A percentile compares a stretch with the other conserved stretches of the same genome.
phyloP scores from a whole-genome alignment of 2,888 invertebrate genomes.

The Therioaphis trifolii region DNA sequence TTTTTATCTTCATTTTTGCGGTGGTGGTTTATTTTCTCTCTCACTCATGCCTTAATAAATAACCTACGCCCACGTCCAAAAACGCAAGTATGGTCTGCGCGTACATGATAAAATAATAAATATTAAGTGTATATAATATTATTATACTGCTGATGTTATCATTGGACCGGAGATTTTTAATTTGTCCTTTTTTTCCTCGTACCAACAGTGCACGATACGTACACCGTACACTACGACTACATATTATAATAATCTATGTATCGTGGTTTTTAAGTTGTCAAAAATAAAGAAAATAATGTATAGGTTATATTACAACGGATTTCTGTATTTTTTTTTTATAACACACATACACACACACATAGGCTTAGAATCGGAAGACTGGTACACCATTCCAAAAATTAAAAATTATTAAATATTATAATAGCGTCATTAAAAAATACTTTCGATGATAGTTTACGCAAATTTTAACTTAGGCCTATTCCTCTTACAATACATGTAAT shows the following conservation, averaged over 20 bases:
- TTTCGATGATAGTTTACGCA: background rate
- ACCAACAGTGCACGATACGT: too few relatives aligned
- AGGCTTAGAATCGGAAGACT: conserved; percentile 58
- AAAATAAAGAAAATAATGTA: too few relatives aligned
- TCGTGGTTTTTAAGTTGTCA: too few relatives aligned
- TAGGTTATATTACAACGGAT: conserved; percentile 30
- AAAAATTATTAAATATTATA: conserved; percentile 44
- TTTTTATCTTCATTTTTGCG: conserved; percentile 45
- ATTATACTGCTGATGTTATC: too few relatives aligned
- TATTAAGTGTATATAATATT: too few relatives aligned
- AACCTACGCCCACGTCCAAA: background rate
- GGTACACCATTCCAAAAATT: conserved; percentile 46
- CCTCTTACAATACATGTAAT: conserved; percentile 9
- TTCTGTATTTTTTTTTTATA: conserved; percentile 31
- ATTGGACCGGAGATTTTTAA: too few relatives aligned
- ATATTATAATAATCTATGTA: too few relatives aligned
- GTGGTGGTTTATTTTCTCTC: conserved; percentile 23
- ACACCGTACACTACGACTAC: too few relatives aligned
- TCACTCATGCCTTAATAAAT: background rate
- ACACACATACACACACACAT: conserved; percentile 27
- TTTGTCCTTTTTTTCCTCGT: too few relatives aligned
- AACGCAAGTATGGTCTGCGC: background rate
- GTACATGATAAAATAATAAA: background rate
- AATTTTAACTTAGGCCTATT: background rate
- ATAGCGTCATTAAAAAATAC: background rate